Evolutionary conservation across 2,888 invertebrate species (phyloP), one percentile per base, ranked within the genome.

Genomic region (Pyrrhia umbra): DNA sequence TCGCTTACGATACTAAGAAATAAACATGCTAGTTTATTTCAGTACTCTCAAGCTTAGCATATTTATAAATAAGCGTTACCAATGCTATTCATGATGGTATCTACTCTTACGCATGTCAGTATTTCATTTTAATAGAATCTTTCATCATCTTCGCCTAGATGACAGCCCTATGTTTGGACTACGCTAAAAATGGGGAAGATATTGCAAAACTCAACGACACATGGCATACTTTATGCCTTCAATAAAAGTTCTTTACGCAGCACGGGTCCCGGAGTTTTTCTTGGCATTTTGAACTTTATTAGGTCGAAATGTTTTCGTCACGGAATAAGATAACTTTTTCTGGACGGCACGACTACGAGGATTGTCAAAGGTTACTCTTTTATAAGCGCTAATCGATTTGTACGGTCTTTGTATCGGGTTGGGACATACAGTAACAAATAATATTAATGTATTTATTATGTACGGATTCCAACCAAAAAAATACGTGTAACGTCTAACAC

Each of bases 221-320:
- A 47, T 25, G 55, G 54, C 34, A 59, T 66, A 55, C 18, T 74
- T 60, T 60, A 47, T 55, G 30, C n/a, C 20, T 55, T 43, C 37
- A 73, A 67, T 55, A 74, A 73, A 60, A 55, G 37, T 74, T 6
- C 54, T 58, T 50, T 50, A 65, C 40, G 25, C 9, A 52, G 20
- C 25, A 21, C 39, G 4, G 13, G 20, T 6, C 43, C 16, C 16
- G 5, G 40, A 23, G 20, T 37, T 68, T 65, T 54, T 43, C 16
- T 20, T 16, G 23, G 6, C 6, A 5, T 40, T n/a, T 23, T 6
- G 37, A 42, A 30, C 30, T 55, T 64, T 51, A 50, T 46, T 50
- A 21, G 16, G 16, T 20, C 13, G 15, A 21, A 52, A 64, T 10
- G 15, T 2, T 37, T 61, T 37, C 10, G 27, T 21, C 42, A 69